Conservation (phyloP, 1,140 invertebrate genomes). For the Eulimnadia texana region DNA sequence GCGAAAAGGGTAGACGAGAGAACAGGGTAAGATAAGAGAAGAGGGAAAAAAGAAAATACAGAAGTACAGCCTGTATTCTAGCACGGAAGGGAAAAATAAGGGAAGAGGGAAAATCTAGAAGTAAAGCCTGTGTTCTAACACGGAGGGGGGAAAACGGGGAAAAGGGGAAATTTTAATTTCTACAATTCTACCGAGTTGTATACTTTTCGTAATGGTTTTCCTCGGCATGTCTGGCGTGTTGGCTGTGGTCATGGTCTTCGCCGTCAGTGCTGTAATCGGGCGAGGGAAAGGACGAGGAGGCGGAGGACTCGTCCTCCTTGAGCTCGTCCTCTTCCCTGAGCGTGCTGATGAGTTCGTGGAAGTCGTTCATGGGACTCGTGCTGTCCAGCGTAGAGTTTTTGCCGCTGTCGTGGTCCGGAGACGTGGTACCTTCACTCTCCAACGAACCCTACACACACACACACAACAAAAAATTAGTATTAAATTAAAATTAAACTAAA, state of each 20-base stretch:
- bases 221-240: not conserved
- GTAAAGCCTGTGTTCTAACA: too few relatives aligned
- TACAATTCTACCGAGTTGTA: too few relatives aligned
- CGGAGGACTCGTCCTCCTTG: not conserved
- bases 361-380: not conserved
- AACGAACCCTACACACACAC: slow-evolving; percentile 20
- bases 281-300: not conserved
- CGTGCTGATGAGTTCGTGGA: not conserved
- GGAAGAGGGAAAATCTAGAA: too few relatives aligned
- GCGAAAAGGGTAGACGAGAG: too few relatives aligned
- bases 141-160: not conserved
- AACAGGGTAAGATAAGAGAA: too few relatives aligned
- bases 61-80: too few relatives aligned
- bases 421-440: slow-evolving; percentile 19
- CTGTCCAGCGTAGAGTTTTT: slow-evolving; percentile 22
- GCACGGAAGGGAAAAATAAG: too few relatives aligned
- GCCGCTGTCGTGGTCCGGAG: slow-evolving; percentile 24
- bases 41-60: too few relatives aligned
- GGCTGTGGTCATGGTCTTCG: not conserved
- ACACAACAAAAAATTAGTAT: not conserved
- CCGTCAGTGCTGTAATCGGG: not conserved
- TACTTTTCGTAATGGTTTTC: not conserved
- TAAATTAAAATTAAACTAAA: not conserved
- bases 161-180: too few relatives aligned
- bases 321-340: not conserved